A percentile compares a stretch with the other conserved stretches of the same genome.
These are phyloP conservation scores for Osmerus eperlanus DNA, from an alignment of 2,113 vertebrate species.

Conservation along the genomic window DNA sequence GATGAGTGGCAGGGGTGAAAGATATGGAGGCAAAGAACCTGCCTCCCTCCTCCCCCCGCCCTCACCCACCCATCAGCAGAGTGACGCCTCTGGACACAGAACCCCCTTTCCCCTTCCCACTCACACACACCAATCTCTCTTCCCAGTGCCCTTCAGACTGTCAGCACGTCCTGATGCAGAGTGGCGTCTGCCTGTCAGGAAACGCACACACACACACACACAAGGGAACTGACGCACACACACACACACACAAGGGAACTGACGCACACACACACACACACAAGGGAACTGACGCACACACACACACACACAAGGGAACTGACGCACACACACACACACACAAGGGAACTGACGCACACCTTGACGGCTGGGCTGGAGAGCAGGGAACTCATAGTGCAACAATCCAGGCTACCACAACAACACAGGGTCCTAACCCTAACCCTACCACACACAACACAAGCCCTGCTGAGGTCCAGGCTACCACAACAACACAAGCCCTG, in stretches of 20 bases:
- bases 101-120: slow-evolving; percentile 15
- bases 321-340: slow-evolving; percentile 46
- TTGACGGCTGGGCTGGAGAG: no score
- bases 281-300: slow-evolving; percentile 45
- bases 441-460: no score
- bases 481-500: no score
- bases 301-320: slow-evolving; percentile 50
- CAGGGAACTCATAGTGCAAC: slow-evolving; percentile 6
- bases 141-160: slow-evolving; percentile 53
- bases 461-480: no score
- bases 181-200: slow-evolving; percentile 65
- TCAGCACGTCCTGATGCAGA: slow-evolving; percentile 64
- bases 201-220: slow-evolving; percentile 50
- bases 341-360: slow-evolving; percentile 51
- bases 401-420: slow-evolving; percentile 12
- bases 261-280: slow-evolving; percentile 46
- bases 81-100: slow-evolving; percentile 15
- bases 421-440: no score
- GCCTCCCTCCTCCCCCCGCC: neutral
- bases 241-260: slow-evolving; percentile 50
- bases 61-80: neutral
- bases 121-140: slow-evolving; percentile 39
- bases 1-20: no score
- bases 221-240: slow-evolving; percentile 51
- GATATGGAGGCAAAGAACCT: no score